Percentiles rank a stretch among this genome's conserved stretches.
Evolutionary conservation across 2,113 vertebrate genomes (phyloP).

Genomic region (Atractosteus spatula): DNA sequence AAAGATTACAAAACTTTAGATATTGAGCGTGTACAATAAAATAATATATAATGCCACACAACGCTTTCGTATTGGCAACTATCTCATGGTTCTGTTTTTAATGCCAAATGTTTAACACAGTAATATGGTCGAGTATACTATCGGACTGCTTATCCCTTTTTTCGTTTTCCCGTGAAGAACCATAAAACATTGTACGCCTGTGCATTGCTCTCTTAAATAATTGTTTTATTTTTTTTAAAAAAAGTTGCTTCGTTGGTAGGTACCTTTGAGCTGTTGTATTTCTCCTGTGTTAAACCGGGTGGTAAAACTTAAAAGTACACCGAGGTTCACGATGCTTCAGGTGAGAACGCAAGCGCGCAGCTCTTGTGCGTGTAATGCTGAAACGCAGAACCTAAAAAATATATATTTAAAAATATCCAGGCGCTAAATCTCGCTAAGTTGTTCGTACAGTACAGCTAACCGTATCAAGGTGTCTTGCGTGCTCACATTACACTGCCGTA

Average conservation of each 20-base stretch:
- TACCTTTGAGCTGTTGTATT: constrained; percentile 51
- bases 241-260: constrained; percentile 10
- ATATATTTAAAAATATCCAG: too few species aligned
- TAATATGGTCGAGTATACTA: constrained; percentile 64
- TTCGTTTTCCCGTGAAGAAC: constrained; percentile 47
- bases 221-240: constrained; percentile 29
- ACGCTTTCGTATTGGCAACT: constrained; percentile 43
- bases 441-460: too few species aligned
- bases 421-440: too few species aligned
- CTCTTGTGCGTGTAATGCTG: too few species aligned
- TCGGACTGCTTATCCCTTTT: constrained; percentile 45
- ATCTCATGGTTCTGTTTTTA: constrained; percentile 53
- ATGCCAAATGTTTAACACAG: constrained; percentile 61
- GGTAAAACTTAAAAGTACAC: too few species aligned
- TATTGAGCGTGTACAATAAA: constrained; percentile 69
- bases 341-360: constrained; percentile 8
- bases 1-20: constrained; percentile 71
- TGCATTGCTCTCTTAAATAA: constrained; percentile 37
- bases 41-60: constrained; percentile 62
- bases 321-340: constrained; percentile 30
- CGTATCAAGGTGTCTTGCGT: too few species aligned
- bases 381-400: too few species aligned
- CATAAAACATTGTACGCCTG: constrained; percentile 25
- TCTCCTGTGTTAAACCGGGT: constrained; percentile 25
- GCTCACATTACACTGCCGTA: too few species aligned